Evolutionary conservation across 2,797 vertebrate species (phyloP).

Genomic region (Pipistrellus pipistrellus): DNA sequence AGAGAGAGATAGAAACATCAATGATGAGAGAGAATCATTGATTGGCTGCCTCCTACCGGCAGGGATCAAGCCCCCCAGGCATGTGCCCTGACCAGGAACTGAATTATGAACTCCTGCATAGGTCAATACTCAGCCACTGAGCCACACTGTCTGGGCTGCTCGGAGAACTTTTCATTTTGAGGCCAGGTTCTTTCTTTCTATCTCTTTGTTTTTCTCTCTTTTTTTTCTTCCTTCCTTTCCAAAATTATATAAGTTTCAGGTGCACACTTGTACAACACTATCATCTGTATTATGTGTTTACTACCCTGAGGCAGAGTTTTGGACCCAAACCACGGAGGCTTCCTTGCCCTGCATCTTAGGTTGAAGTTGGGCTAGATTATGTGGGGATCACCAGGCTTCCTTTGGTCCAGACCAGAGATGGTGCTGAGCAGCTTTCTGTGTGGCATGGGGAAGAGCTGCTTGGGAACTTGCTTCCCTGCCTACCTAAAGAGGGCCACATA

Average conservation of each 20-base stretch:
- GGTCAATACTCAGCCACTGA: no score
- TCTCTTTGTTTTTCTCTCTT: not conserved
- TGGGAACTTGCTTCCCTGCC: not conserved
- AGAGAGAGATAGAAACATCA: no score
- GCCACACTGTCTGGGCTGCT: no score
- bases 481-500: not conserved
- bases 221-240: no score
- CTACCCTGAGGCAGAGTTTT: not conserved
- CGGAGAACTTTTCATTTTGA: not conserved
- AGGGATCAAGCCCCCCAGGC: no score
- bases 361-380: not conserved
- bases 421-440: conserved; percentile 7
- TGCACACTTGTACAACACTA: not conserved
- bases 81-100: no score
- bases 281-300: not conserved
- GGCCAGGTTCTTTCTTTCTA: no score
- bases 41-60: no score
- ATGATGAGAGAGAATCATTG: no score
- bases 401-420: not conserved
- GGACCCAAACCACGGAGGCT: not conserved
- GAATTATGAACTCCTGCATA: no score
- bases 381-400: not conserved
- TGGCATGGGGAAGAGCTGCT: not conserved
- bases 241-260: not conserved
- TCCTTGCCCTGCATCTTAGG: not conserved